Percentiles rank a stretch among this genome's conserved stretches.
phyloP scores from a whole-genome alignment of 2,113 vertebrate genomes.

The Pituophis catenifer region DNA sequence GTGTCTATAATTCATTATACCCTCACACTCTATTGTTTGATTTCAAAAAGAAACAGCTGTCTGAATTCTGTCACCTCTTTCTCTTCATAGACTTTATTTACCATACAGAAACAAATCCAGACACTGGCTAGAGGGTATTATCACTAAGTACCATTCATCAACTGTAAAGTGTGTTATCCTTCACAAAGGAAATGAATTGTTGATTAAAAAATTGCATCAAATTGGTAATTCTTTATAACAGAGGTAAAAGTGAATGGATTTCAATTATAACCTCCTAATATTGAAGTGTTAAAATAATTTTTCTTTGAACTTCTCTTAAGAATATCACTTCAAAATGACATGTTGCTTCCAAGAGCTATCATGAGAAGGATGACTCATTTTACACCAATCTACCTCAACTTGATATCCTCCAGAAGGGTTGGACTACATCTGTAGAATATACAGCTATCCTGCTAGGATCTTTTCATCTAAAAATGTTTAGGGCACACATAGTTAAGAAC shows the following conservation, averaged over 20 bases:
- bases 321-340: conserved; percentile 19
- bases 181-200: conserved; percentile 41
- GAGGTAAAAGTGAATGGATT: conserved; percentile 28
- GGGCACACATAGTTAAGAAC: background rate
- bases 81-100: conserved; percentile 62
- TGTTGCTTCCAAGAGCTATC: background rate
- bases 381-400: background rate
- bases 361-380: background rate
- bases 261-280: background rate
- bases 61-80: conserved; percentile 48
- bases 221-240: conserved; percentile 14
- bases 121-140: conserved; percentile 29
- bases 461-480: background rate
- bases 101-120: conserved; percentile 63
- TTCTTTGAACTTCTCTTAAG: background rate
- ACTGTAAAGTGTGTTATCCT: conserved; percentile 19
- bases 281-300: background rate
- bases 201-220: background rate
- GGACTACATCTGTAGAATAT: background rate
- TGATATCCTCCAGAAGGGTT: background rate
- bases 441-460: background rate
- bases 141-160: conserved; percentile 22
- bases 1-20: conserved; percentile 59
- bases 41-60: conserved; percentile 68
- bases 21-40: conserved; percentile 58